Evolutionary conservation across 2,888 invertebrate genomes (phyloP).

Genomic region (Amphiduros pacificus): DNA sequence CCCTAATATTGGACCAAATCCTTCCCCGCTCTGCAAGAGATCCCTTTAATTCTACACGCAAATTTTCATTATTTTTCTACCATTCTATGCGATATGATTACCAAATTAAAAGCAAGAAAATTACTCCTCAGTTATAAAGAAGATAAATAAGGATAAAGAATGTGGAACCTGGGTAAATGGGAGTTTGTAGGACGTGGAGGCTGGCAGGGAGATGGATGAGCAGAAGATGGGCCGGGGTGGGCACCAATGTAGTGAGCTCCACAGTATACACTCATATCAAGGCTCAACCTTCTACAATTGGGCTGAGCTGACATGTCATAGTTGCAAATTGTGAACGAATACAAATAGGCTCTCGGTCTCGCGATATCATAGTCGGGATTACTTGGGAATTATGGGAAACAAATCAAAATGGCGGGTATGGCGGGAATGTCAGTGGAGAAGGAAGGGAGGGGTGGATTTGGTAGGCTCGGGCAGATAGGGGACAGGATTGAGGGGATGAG

Average conservation of each 20-base stretch:
- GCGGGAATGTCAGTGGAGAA: too few relatives aligned
- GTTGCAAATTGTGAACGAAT: too few relatives aligned
- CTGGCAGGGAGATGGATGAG: not conserved
- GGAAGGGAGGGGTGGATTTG: too few relatives aligned
- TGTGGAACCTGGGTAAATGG: not conserved
- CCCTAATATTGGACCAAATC: not conserved
- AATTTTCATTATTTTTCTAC: slow-evolving; percentile 3
- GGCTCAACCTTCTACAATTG: too few relatives aligned
- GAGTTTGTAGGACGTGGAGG: not conserved
- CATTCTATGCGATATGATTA: not conserved
- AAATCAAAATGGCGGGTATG: too few relatives aligned
- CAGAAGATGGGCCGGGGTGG: not conserved
- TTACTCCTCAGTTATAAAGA: too few relatives aligned
- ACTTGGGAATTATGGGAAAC: too few relatives aligned
- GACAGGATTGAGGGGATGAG: too few relatives aligned
- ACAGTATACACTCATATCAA: too few relatives aligned
- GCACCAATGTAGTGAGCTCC: not conserved
- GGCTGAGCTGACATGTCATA: not conserved
- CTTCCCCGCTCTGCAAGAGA: not conserved
- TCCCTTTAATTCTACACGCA: not conserved
- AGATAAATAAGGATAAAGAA: not conserved
- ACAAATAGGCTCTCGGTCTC: too few relatives aligned
- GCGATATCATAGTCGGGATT: too few relatives aligned
- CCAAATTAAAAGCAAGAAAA: not conserved
- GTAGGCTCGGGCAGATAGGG: too few relatives aligned